A percentile compares a stretch with the other conserved stretches of the same genome.
These are phyloP conservation scores for Ceyx margarethae DNA, from an alignment of 2,113 vertebrate species.

Conservation along the genomic window DNA sequence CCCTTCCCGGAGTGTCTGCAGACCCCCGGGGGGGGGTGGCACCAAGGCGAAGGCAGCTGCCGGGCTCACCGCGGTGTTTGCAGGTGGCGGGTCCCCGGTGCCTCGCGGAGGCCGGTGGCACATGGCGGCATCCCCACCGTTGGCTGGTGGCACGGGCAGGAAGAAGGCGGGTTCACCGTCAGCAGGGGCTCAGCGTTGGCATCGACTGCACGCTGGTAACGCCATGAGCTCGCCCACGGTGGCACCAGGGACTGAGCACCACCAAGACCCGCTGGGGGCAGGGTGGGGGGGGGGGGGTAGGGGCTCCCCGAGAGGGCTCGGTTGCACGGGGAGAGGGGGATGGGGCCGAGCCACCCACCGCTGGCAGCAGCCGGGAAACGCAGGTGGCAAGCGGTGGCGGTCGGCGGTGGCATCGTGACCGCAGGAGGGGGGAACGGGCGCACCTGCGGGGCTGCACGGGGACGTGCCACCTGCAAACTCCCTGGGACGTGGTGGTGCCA, in stretches of 20 bases:
- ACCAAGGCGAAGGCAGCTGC: neutral
- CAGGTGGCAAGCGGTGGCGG: neutral
- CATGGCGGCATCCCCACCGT: neutral
- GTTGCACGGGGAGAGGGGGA: accelerated
- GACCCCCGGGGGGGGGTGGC: neutral
- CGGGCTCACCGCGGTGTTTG: accelerated
- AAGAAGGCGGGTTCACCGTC: neutral
- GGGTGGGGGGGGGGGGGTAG: neutral
- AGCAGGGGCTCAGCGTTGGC: neutral
- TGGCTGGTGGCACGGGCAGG: neutral
- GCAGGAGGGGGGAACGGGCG: no score
- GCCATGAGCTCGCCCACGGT: neutral
- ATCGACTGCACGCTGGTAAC: neutral
- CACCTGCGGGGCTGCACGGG: neutral
- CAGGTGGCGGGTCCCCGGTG: neutral
- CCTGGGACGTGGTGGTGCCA: accelerated
- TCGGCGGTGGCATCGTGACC: neutral
- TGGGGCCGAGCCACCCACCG: neutral
- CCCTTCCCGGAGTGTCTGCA: neutral
- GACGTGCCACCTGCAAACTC: no score
- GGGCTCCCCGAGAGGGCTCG: neutral
- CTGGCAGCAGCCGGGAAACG: neutral
- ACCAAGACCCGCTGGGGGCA: accelerated
- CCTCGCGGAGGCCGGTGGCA: neutral
- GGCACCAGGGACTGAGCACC: neutral